These are phyloP conservation scores for Bos indicus DNA, from an alignment of 2,113 vertebrate species.

Conservation along the genomic window DNA sequence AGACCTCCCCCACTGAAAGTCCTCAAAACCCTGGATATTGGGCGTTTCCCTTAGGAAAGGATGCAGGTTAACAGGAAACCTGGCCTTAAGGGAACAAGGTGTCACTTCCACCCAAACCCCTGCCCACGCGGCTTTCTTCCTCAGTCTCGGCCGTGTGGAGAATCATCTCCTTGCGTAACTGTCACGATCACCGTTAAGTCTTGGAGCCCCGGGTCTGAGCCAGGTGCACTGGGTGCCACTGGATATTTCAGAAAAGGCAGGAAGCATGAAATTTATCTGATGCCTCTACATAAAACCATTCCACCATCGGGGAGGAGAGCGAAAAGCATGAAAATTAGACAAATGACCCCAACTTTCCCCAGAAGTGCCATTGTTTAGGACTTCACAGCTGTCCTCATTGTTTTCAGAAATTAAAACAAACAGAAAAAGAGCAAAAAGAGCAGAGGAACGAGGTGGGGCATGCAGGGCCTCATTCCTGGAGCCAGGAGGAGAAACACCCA, in stretches of 20 bases:
- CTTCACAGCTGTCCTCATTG: conserved; percentile 51
- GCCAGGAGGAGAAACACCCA: rapidly evolving
- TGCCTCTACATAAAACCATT: conserved; percentile 58
- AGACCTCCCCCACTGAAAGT: rapidly evolving
- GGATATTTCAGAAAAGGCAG: conserved; percentile 50
- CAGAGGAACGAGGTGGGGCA: background rate
- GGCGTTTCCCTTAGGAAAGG: background rate
- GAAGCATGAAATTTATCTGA: conserved; percentile 74
- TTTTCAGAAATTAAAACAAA: background rate
- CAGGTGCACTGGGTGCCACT: conserved; percentile 36
- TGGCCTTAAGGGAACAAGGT: background rate
- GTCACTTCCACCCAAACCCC: rapidly evolving
- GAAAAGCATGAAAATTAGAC: conserved; percentile 81
- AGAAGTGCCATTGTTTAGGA: conserved; percentile 21
- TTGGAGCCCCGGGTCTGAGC: conserved; percentile 16
- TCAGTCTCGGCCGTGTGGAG: background rate
- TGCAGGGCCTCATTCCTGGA: background rate
- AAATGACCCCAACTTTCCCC: conserved; percentile 78
- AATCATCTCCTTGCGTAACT: background rate
- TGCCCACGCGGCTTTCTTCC: rapidly evolving
- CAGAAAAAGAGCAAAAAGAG: background rate
- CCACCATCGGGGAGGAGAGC: conserved; percentile 51
- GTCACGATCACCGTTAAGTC: background rate
- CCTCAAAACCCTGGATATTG: rapidly evolving
- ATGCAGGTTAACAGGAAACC: rapidly evolving